Evolutionary conservation across 2,888 invertebrate species (phyloP).

Genomic region (Drosophila quinaria): DNA sequence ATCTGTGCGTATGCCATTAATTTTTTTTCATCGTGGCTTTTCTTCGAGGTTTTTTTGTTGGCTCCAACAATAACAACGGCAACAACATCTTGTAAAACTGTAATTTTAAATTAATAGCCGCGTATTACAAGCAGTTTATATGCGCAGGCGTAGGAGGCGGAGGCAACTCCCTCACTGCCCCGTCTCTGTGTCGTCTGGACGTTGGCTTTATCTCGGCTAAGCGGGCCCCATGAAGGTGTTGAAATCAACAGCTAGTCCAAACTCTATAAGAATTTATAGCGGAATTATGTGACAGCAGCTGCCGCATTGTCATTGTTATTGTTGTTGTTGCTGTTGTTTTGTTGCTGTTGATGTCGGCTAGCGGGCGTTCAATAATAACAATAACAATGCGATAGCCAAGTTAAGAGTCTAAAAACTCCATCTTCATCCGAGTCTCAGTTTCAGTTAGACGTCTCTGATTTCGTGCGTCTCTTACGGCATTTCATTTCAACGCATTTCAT

Average conservation of each 20-base stretch:
- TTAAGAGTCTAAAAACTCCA: slow-evolving; percentile 13
- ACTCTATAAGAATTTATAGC: slow-evolving; percentile 81
- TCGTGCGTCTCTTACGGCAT: slow-evolving; percentile 63
- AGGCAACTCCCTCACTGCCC: slow-evolving; percentile 27
- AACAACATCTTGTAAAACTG: slow-evolving; percentile 76
- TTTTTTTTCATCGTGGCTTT: slow-evolving; percentile 47
- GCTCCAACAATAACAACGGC: slow-evolving; percentile 13
- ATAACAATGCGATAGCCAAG: slow-evolving; percentile 60
- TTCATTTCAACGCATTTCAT: slow-evolving; percentile 65
- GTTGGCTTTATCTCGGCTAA: slow-evolving; percentile 52
- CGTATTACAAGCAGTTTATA: slow-evolving; percentile 82
- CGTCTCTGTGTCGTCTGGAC: neutral
- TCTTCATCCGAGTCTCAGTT: slow-evolving; percentile 28
- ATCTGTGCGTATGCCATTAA: slow-evolving; percentile 81
- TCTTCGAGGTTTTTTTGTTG: slow-evolving; percentile 32
- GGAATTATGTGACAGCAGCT: slow-evolving; percentile 82
- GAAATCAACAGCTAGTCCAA: slow-evolving; percentile 81
- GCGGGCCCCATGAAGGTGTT: slow-evolving; percentile 75
- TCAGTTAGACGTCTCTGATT: slow-evolving; percentile 47
- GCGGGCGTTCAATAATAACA: slow-evolving; percentile 61
- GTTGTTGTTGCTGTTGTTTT: slow-evolving; percentile 35
- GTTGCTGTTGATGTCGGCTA: slow-evolving; percentile 43
- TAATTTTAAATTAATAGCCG: slow-evolving; percentile 81
- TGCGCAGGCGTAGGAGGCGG: slow-evolving; percentile 76
- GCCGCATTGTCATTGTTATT: slow-evolving; percentile 50